Percentiles rank a stretch among this genome's conserved stretches.
Conservation (phyloP, 1,140 invertebrate species). For the Pinna nobilis region DNA sequence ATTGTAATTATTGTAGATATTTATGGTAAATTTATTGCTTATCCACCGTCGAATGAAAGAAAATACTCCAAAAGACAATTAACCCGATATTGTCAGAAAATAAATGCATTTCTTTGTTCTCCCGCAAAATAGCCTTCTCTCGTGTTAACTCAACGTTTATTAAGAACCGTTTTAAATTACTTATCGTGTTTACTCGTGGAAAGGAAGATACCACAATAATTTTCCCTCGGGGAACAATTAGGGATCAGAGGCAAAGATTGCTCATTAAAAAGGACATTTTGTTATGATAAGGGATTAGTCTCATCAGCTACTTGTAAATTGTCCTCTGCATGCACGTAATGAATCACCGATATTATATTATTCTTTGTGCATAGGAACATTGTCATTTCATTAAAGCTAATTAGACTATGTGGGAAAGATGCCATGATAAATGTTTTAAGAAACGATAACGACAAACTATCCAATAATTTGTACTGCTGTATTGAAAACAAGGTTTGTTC, state of each 20-base stretch:
- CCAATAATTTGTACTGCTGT: no score
- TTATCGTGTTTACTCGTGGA: constrained; percentile 19
- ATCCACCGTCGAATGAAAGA: constrained; percentile 6
- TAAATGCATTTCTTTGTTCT: constrained; percentile 18
- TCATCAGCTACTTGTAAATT: constrained; percentile 12
- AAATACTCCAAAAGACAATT: constrained; percentile 13
- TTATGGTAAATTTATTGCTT: constrained; percentile 21
- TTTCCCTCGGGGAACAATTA: constrained; percentile 17
- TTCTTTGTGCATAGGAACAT: background rate
- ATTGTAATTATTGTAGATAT: constrained; percentile 19
- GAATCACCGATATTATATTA: constrained; percentile 3
- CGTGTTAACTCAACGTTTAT: constrained; percentile 9
- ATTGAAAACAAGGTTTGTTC: no score
- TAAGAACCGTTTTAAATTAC: constrained; percentile 22
- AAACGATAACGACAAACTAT: no score
- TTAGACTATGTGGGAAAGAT: constrained; percentile 13
- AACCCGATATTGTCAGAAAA: constrained; percentile 12
- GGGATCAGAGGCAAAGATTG: constrained; percentile 17
- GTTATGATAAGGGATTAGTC: constrained; percentile 17
- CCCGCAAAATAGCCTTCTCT: constrained; percentile 17
- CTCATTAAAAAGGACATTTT: constrained; percentile 17
- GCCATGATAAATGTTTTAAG: constrained; percentile 22
- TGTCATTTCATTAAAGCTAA: constrained; percentile 10
- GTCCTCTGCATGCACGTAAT: background rate
- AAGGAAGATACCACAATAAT: constrained; percentile 14